These are phyloP conservation scores for Lobophora halterata DNA, from an alignment of 2,888 invertebrate species.

Conservation along the genomic window DNA sequence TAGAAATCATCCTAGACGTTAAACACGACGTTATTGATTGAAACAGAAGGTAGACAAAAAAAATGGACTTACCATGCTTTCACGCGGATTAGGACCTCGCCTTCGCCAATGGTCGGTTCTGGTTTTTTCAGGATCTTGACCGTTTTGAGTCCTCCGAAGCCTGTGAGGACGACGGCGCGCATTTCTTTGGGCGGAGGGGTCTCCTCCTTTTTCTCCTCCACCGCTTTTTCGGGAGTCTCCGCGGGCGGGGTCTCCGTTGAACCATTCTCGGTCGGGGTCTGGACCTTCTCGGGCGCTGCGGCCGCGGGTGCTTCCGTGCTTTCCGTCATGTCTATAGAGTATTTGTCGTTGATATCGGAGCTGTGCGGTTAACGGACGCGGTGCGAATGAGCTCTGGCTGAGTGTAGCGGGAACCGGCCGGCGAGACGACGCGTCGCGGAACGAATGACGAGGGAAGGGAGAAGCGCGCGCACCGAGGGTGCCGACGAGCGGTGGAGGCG, in stretches of 20 bases:
- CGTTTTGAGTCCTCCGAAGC: conserved; percentile 92
- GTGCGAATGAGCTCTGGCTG: conserved; percentile 62
- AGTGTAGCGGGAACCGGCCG: conserved; percentile 63
- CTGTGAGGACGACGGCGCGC: conserved; percentile 91
- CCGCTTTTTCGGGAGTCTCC: conserved; percentile 76
- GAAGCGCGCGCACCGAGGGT: conserved; percentile 62
- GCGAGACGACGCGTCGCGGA: conserved; percentile 74
- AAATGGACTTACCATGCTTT: conserved; percentile 89
- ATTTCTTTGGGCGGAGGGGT: conserved; percentile 87
- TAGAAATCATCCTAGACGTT: too few species aligned
- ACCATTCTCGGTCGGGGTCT: conserved; percentile 79
- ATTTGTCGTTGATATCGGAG: conserved; percentile 50
- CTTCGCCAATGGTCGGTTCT: conserved; percentile 85
- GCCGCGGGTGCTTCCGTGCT: conserved; percentile 75
- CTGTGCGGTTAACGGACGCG: conserved; percentile 63
- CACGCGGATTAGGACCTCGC: conserved; percentile 90
- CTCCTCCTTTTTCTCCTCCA: conserved; percentile 78
- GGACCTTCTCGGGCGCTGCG: conserved; percentile 79
- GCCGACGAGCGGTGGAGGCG: conserved; percentile 39
- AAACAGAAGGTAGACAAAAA: conserved; percentile 22
- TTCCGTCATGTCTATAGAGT: conserved; percentile 66
- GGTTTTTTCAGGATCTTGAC: conserved; percentile 91
- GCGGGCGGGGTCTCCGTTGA: conserved; percentile 72
- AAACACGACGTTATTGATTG: conserved; percentile 8
- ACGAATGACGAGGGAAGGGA: conserved; percentile 76